Base-by-base conservation (phyloP, 2,797 vertebrate species). In the Malurus leucopterus region DNA sequence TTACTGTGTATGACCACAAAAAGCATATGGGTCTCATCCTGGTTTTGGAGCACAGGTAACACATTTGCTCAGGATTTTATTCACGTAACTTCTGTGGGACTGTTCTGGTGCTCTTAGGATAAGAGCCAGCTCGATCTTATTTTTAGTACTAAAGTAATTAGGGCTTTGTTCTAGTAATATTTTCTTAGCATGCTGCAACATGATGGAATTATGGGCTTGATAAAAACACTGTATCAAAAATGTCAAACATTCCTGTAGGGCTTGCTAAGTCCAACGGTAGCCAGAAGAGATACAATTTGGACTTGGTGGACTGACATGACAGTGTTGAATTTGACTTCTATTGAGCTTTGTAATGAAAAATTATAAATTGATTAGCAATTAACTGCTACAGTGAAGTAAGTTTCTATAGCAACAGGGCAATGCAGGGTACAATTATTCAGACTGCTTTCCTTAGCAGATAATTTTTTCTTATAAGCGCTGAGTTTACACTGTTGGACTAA, bases 381-480 rank as follows among this genome's bases (percentile, higher is more conserved):
- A 89, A 74, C 51, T 81, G 59, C 34, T 75, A 74, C 19, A 54
- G 55, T 86, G 72, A 80, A 91, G 46, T 55, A 80, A 90, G 86
- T 95, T 89, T 93, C 92, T 90, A 85, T 93, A 88, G 94, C 87
- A 94, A 95, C 91, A 40, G 49, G 51, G 73, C 53, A 87, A 2
- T 62, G 63, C 64, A 85, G 73, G 34, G 65, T 92, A 40, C 71
- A 81, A 57, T 92, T 95, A 85, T 71, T 90, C 79, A 87, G 59
- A 8, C 67, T 87, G 67, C 67, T 88, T 89, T 91, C 32, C 53
- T 71, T 86, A 89, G 55, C 53, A 57, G 49, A 51, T 83, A 77
- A n/a, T 83, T 80, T 90, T 91, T 89, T 92, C 81, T 90, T 76
- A 20, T 51, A 59, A 84, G 63, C 73, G 57, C 43, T 43, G 65